A percentile compares a stretch with the other conserved stretches of the same genome.
Conservation (phyloP, 2,113 vertebrate species). For the Mustela nigripes region DNA sequence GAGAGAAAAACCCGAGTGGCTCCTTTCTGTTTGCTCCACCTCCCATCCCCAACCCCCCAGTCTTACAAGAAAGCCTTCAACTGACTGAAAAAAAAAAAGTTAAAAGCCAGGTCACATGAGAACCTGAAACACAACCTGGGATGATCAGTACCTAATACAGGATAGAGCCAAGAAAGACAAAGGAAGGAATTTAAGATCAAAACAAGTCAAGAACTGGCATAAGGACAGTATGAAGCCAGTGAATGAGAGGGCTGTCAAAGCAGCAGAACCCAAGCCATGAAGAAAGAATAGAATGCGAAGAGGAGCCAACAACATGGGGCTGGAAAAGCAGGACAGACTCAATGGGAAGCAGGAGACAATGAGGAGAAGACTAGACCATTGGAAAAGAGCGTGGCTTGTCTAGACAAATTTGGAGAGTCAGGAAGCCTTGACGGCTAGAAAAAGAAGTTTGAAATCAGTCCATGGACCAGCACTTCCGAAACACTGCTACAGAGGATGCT, state of each 20-base stretch:
- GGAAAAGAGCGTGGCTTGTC: rapidly evolving
- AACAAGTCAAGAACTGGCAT: background rate
- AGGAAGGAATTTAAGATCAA: background rate
- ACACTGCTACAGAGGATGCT: background rate
- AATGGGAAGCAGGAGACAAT: background rate
- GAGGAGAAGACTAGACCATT: background rate
- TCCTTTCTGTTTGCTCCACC: rapidly evolving
- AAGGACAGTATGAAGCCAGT: background rate
- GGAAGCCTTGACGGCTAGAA: background rate
- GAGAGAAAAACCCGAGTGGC: background rate
- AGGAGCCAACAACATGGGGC: no score
- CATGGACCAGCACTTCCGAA: background rate
- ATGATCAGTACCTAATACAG: background rate
- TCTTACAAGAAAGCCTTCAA: background rate
- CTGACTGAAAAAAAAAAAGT: background rate
- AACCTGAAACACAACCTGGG: background rate
- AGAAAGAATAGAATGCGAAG: background rate
- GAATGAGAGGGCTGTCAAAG: background rate
- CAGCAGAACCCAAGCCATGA: background rate
- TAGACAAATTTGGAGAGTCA: background rate
- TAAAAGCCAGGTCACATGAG: background rate
- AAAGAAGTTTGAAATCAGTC: background rate
- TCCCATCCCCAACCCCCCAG: rapidly evolving
- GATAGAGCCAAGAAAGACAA: background rate
- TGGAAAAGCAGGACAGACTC: background rate